Conservation (phyloP, 2,797 vertebrate species). For the Cossypha heuglini region DNA sequence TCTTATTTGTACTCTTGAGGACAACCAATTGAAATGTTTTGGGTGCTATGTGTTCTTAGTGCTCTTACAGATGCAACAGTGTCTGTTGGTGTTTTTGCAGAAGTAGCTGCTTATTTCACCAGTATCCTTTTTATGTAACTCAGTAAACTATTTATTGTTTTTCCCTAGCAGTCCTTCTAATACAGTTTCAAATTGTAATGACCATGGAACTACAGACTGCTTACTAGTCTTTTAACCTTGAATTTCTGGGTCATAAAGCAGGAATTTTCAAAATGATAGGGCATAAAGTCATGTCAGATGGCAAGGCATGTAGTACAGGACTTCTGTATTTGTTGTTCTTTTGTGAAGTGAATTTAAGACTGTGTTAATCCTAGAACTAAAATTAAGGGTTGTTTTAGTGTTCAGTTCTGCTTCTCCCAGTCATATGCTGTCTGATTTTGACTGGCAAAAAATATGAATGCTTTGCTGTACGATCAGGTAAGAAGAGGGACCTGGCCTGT, state of each 20-base stretch:
- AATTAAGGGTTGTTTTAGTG: not conserved
- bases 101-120: not conserved
- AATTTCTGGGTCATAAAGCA: not conserved
- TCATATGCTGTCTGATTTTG: not conserved
- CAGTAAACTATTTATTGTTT: rapidly evolving
- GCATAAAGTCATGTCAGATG: not conserved
- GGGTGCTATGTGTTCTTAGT: not conserved
- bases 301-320: no score
- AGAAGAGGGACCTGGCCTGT: not conserved
- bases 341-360: not conserved
- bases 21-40: not conserved
- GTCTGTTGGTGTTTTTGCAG: not conserved
- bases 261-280: not conserved
- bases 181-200: not conserved
- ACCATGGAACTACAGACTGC: not conserved
- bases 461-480: not conserved
- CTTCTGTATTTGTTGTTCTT: not conserved
- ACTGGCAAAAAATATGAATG: not conserved
- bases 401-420: not conserved
- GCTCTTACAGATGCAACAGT: not conserved
- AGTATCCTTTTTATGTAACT: not conserved
- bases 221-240: not conserved
- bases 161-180: not conserved
- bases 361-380: not conserved
- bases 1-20: not conserved